phyloP scores from a whole-genome alignment of 35 echinoderm and acorn worm species.

The Holothuria glaberrima region DNA sequence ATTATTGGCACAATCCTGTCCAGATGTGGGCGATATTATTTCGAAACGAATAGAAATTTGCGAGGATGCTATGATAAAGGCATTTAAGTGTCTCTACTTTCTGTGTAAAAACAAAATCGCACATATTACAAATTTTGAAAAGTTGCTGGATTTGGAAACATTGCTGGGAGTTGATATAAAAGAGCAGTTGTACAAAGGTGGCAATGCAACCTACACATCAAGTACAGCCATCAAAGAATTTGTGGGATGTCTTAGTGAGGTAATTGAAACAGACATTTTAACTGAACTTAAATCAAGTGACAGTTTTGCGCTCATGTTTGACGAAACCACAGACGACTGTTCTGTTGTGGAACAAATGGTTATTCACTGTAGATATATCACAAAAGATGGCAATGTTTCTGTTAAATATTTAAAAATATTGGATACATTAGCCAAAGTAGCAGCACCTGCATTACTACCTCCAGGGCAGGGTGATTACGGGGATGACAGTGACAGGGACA shows the following conservation, averaged over 20 bases:
- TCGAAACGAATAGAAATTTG: conserved; percentile 20
- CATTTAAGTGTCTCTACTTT: conserved; percentile 70
- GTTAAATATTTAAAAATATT: conserved; percentile 47
- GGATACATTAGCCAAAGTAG: conserved; percentile 8
- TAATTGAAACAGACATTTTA: too few species aligned
- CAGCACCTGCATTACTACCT: too few species aligned
- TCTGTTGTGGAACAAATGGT: conserved; percentile 66
- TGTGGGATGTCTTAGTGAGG: conserved; percentile 39
- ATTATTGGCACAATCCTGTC: not conserved
- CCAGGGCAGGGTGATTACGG: too few species aligned
- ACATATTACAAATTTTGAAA: conserved; percentile 66
- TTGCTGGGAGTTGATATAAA: conserved; percentile 45
- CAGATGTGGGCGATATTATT: conserved; percentile 14
- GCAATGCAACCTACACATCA: conserved; percentile 61
- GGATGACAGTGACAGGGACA: too few species aligned
- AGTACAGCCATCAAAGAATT: conserved; percentile 48
- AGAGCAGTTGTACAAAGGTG: conserved; percentile 37
- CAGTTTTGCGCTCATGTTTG: conserved; percentile 58
- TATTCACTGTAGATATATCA: conserved; percentile 48
- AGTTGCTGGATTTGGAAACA: conserved; percentile 53
- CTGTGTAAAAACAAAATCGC: conserved; percentile 60
- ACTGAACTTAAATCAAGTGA: too few species aligned
- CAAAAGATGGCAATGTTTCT: conserved; percentile 36
- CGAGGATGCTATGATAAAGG: conserved; percentile 55
- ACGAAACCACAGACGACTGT: conserved; percentile 65